These are phyloP conservation scores for Simalia tracyae DNA, from an alignment of 2,797 vertebrate genomes.

Conservation along the genomic window DNA sequence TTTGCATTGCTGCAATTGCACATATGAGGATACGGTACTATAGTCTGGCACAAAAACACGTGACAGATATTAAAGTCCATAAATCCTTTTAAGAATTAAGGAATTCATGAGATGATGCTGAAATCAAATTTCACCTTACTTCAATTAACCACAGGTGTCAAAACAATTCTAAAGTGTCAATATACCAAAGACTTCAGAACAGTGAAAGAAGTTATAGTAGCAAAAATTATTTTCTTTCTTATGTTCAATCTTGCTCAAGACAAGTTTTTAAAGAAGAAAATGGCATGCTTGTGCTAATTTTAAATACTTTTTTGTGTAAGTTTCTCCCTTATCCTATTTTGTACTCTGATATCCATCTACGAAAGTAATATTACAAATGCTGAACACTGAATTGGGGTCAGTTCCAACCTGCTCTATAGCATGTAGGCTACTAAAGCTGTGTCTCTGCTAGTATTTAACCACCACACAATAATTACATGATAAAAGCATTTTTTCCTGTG, in stretches of 20 bases:
- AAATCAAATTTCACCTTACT: background rate
- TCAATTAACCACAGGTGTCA: background rate
- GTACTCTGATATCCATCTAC: background rate
- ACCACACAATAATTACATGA: background rate
- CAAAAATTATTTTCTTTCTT: background rate
- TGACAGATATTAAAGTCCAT: background rate
- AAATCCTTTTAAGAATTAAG: background rate
- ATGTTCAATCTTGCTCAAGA: background rate
- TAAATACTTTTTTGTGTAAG: background rate
- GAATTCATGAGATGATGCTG: background rate
- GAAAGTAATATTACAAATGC: background rate
- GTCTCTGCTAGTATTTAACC: background rate
- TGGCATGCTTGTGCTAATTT: background rate
- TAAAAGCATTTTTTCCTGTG: background rate
- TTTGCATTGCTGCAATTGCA: background rate
- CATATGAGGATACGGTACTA: background rate
- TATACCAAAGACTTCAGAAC: background rate
- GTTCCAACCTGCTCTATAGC: background rate
- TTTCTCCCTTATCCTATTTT: background rate
- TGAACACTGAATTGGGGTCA: background rate
- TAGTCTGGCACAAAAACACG: background rate
- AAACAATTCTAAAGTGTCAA: background rate
- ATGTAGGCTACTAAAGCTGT: background rate
- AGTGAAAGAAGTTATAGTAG: background rate
- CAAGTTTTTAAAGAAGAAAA: background rate